Evolutionary conservation across 2,888 invertebrate genomes (phyloP).

Genomic region (Merodon equestris): DNA sequence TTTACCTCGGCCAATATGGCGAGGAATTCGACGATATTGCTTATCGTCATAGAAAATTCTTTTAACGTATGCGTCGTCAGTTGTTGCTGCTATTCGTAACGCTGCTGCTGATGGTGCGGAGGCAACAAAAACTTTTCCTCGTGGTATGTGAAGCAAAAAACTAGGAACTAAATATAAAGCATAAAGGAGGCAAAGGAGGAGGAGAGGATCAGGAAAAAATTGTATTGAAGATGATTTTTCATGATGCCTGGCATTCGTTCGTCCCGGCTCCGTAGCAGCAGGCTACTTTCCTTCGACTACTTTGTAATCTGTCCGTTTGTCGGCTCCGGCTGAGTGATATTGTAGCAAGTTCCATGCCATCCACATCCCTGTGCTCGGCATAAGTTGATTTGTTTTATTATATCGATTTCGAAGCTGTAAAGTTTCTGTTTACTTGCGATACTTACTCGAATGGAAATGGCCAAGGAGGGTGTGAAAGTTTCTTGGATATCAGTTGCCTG

Average conservation of each 20-base stretch:
- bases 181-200: not conserved
- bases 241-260: constrained; percentile 57
- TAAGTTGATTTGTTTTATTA: constrained; percentile 41
- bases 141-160: constrained; percentile 34
- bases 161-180: too few relatives aligned
- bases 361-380: not conserved
- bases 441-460: not conserved
- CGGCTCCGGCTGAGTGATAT: constrained; percentile 24
- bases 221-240: constrained; percentile 60
- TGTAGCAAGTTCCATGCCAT: constrained; percentile 33
- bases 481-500: constrained; percentile 11
- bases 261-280: constrained; percentile 17
- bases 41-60: constrained; percentile 62
- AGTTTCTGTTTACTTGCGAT: constrained; percentile 17
- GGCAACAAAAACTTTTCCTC: constrained; percentile 36
- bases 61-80: constrained; percentile 67
- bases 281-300: constrained; percentile 44
- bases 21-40: constrained; percentile 55
- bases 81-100: constrained; percentile 43
- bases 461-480: constrained; percentile 10
- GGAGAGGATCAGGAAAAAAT: constrained; percentile 25
- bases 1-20: constrained; percentile 45
- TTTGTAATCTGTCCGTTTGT: constrained; percentile 63
- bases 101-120: constrained; percentile 10
- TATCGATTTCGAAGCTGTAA: constrained; percentile 48